Percentiles rank a stretch among this genome's conserved stretches.
phyloP scores from a whole-genome alignment of 2,113 vertebrate species.

The Sander vitreus region DNA sequence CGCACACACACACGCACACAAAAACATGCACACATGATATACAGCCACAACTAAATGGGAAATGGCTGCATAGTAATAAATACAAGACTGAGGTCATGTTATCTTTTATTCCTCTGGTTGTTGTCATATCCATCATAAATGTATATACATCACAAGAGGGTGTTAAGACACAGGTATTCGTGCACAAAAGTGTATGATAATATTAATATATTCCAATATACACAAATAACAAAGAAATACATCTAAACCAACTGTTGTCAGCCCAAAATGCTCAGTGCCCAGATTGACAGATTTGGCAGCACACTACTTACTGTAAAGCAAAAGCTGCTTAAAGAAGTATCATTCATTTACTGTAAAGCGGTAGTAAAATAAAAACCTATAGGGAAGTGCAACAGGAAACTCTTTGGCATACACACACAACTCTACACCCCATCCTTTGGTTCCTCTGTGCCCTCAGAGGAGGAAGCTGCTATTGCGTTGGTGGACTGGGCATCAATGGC shows the following conservation, averaged over 20 bases:
- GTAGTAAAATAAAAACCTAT: not conserved
- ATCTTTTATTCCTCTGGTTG: constrained; percentile 3
- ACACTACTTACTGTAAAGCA: not conserved
- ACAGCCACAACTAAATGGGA: not conserved
- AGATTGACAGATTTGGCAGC: not conserved
- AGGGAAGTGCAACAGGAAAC: constrained; percentile 11
- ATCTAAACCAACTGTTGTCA: not conserved
- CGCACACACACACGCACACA: not conserved
- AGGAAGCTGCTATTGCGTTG: not conserved
- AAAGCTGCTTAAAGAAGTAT: not conserved
- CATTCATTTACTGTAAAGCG: not conserved
- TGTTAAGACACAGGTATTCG: not conserved
- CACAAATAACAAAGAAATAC: constrained; percentile 1
- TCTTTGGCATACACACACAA: not conserved
- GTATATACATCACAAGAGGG: not conserved
- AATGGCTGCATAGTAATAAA: not conserved
- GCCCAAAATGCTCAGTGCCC: not conserved
- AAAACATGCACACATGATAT: not conserved
- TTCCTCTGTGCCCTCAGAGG: constrained; percentile 37
- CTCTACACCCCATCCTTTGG: constrained; percentile 31
- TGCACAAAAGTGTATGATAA: not conserved
- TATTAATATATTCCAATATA: not conserved
- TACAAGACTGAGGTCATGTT: not conserved
- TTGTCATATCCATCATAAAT: not conserved
- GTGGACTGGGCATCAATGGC: not conserved